Percentiles rank a stretch among this genome's conserved stretches.
These are phyloP conservation scores for Volucella zonaria DNA, from an alignment of 2,888 invertebrate species.

Conservation along the genomic window DNA sequence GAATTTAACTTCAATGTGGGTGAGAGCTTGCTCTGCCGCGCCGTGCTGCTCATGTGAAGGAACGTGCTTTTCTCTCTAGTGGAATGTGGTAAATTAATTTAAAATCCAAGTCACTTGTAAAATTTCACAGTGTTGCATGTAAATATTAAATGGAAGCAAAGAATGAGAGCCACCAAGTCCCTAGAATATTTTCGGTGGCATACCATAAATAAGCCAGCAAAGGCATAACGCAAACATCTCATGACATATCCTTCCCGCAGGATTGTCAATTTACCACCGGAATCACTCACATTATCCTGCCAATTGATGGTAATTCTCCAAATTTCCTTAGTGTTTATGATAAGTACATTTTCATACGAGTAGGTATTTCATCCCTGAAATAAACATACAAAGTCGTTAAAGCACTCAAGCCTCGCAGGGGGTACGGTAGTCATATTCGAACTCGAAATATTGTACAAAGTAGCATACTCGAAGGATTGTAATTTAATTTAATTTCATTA, in stretches of 20 bases:
- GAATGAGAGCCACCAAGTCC: no score
- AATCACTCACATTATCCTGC: conserved; percentile 42
- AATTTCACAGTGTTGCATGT: no score
- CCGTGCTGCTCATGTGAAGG: no score
- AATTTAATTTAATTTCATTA: conserved; percentile 55
- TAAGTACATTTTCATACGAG: no score
- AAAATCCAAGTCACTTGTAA: no score
- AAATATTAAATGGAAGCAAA: no score
- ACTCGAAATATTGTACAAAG: not conserved
- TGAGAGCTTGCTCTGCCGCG: no score
- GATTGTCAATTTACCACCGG: conserved; percentile 22
- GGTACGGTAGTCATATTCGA: no score
- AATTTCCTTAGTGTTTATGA: conserved; percentile 10
- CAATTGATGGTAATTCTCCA: conserved; percentile 42
- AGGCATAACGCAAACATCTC: conserved; percentile 21
- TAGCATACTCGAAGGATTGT: conserved; percentile 19
- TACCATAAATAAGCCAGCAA: conserved; percentile 16
- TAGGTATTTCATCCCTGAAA: not conserved
- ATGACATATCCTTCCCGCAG: conserved; percentile 20
- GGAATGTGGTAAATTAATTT: no score
- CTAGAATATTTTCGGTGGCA: conserved; percentile 18
- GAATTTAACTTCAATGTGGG: no score
- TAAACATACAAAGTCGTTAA: conserved; percentile 3
- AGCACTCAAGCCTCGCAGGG: not conserved
- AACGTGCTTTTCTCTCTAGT: no score